Base-by-base conservation (phyloP, 1,140 invertebrate genomes). In the Zaprionus vittiger region DNA sequence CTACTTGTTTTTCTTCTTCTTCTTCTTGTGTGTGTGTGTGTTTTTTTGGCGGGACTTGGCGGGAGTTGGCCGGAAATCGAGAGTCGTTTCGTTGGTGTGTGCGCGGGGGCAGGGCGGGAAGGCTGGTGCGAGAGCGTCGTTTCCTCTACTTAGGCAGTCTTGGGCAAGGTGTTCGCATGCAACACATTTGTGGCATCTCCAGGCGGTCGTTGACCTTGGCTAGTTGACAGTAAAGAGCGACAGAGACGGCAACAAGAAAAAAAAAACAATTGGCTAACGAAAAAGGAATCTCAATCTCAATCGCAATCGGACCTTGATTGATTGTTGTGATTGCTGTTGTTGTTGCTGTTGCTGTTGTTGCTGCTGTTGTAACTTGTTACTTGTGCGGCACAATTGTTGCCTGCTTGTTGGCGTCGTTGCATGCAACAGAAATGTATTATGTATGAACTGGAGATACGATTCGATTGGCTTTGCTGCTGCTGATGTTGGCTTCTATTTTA, bases 131-230 rank as follows among this genome's bases (percentile, higher is more conserved):
- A 14, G 17, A 31, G 67, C 72, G 69, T 77, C 55, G 44, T 56
- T 34, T 63, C 44, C 20, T 67, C 52, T 47, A 5, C 7, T 47
- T 47, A 47, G 41, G 41, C 41, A 47, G 38, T 41, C 15, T 59
- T 80, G 66, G 63, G 55, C 55, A 66, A 69, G 66, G 65, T 70
- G 61, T 77, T 67, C 31, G 56, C 28, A 14, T 62, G 57, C 69
- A 47, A 62, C 56, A 65, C 60, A 73, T 68, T 73, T 68, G 77
- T 56, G 77, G 60, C 73, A 72, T 75, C 67, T 54, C 71, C 60
- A 12, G 55, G 22, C 54, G 73, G 64, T 57, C 77, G 77, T 77
- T 81, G 65, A 77, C 68, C 80, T 81, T 81, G 73, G 47, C 70
- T 55, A 44, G 41, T 44, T 49, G 47, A 49, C 17, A 22, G 11